Base-by-base conservation (phyloP, 2,797 vertebrate species). In the Phataginus tetradactyla region DNA sequence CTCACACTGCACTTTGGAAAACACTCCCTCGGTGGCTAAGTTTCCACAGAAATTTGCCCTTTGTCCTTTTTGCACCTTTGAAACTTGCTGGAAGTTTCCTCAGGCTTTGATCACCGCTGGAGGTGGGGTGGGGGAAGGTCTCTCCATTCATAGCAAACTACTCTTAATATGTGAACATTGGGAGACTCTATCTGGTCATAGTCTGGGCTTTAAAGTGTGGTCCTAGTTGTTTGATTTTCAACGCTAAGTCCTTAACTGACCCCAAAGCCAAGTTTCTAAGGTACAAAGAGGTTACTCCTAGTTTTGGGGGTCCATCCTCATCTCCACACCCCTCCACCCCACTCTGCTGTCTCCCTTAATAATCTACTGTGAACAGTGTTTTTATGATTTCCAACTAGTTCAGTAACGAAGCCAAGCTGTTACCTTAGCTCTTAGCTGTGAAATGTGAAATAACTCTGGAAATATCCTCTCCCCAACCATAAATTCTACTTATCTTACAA, bases 391-490 rank as follows among this genome's bases (percentile, higher is more conserved):
- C 94, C n/a, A 4, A 7, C 21, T 81, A 78, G 86, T 66, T 95
- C 78, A 91, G 81, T 93, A 91, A 96, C 20, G 0, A 88, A 79
- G 90, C 85, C 39, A 89, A 77, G 72, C 90, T 9, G 9, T 86
- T 66, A 97, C 94, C 89, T 97, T 97, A 97, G 94, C 95, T 96
- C 84, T 96, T 97, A 97, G 96, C 96, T 97, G 96, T 97, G 97
- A 97, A 97, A 74, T 80, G 88, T 96, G 94, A 97, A 97, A 25
- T 75, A 61, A 80, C 96, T 91, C 97, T 95, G 95, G 95, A 95
- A 86, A 74, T 27, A 32, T 66, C 81, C 86, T 79, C 18, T 77
- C 63, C 90, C 79, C 53, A 3, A 21, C 57, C 11, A 4, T 69
- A 29, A 59, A 25, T 93, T 72, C 78, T 72, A 29, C 64, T 95